Conservation (phyloP, 2,888 invertebrate species). For the Hydraecia micacea region DNA sequence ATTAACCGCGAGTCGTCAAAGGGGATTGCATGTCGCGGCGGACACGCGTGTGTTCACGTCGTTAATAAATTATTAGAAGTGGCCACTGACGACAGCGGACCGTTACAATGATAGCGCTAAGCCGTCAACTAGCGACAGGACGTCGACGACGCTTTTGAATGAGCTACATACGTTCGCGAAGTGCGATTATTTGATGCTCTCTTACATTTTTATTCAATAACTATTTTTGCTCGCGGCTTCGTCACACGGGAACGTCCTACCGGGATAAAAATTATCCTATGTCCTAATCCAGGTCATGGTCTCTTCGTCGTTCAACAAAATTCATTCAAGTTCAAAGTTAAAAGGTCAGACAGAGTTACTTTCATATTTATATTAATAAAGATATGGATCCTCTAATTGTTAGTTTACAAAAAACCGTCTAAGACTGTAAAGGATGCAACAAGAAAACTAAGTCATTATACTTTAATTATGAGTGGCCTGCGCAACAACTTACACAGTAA, state of each 20-base stretch:
- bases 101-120: slow-evolving; percentile 60
- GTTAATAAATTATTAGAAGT: slow-evolving; percentile 50
- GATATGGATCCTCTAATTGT: neutral
- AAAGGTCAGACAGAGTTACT: neutral
- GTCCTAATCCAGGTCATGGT: neutral
- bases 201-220: neutral
- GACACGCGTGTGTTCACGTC: slow-evolving; percentile 42
- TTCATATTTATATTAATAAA: neutral
- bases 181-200: neutral
- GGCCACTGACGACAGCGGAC: slow-evolving; percentile 41
- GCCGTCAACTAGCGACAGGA: slow-evolving; percentile 55
- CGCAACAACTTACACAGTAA: neutral
- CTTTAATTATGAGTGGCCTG: neutral
- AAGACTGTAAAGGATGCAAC: neutral
- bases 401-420: neutral
- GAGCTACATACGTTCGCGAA: slow-evolving; percentile 10
- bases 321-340: neutral
- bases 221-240: neutral
- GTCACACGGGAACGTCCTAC: neutral
- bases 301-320: neutral
- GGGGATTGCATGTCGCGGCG: slow-evolving; percentile 38
- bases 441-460: neutral
- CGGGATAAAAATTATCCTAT: neutral
- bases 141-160: slow-evolving; percentile 27
- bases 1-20: slow-evolving; percentile 40